phyloP scores from a whole-genome alignment of 2,888 invertebrate species.

The Coecobrya sp. region DNA sequence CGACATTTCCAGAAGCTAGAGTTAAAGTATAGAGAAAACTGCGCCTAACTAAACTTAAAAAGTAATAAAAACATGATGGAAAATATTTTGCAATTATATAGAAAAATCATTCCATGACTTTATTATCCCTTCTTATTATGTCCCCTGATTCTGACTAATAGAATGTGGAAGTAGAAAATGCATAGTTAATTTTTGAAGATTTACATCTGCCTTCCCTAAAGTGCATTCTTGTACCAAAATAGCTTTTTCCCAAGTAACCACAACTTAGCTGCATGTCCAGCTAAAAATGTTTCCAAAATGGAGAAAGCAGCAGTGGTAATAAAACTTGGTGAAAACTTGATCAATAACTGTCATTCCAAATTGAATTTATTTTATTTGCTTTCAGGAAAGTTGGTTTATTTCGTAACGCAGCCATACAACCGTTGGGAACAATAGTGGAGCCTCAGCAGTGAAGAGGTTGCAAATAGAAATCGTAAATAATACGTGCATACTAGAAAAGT shows the following conservation, averaged over 20 bases:
- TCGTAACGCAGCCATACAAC: neutral
- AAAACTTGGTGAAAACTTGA: conserved; percentile 22
- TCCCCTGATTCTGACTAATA: too few species aligned
- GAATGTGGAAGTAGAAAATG: too few species aligned
- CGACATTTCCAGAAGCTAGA: too few species aligned
- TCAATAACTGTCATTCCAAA: conserved; percentile 23
- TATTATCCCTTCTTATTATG: too few species aligned
- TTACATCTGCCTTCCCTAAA: too few species aligned
- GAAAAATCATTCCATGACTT: too few species aligned
- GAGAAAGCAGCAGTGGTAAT: neutral
- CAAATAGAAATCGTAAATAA: conserved; percentile 32
- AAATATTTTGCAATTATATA: too few species aligned
- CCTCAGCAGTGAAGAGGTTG: neutral
- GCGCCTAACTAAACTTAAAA: too few species aligned
- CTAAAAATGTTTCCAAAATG: neutral
- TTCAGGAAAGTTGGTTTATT: conserved; percentile 30
- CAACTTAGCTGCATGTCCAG: neutral
- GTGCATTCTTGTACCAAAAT: too few species aligned
- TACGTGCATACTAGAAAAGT: neutral
- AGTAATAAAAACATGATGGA: too few species aligned
- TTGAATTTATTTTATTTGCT: conserved; percentile 43
- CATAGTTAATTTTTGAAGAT: too few species aligned
- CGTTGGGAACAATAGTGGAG: neutral
- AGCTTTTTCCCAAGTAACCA: neutral
- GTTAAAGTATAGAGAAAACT: too few species aligned